Evolutionary conservation across 2,113 vertebrate genomes (phyloP).

Genomic region (Struthidea cinerea): DNA sequence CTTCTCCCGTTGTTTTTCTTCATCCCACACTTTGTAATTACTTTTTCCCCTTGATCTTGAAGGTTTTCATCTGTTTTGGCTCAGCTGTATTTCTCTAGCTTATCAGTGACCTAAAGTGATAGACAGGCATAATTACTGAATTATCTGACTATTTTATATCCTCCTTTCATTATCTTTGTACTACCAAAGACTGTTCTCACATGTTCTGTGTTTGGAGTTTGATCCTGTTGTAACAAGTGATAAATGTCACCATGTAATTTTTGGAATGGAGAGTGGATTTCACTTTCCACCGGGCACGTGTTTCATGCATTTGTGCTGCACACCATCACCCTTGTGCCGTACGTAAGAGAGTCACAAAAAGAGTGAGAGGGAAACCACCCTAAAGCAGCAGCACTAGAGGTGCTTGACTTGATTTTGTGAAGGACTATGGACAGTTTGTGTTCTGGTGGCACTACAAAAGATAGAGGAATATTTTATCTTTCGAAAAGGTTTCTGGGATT

Average conservation of each 20-base stretch:
- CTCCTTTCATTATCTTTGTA: background rate
- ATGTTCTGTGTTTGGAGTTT: background rate
- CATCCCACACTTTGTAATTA: background rate
- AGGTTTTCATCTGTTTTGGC: background rate
- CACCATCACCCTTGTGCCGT: fast-evolving
- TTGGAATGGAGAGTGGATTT: background rate
- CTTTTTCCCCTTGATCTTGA: background rate
- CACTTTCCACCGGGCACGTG: background rate
- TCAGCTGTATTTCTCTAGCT: background rate
- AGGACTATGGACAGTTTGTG: background rate
- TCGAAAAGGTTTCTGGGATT: background rate
- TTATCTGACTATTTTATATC: background rate
- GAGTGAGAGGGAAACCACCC: fast-evolving
- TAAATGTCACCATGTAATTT: background rate
- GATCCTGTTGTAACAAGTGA: background rate
- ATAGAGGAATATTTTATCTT: background rate
- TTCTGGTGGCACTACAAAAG: background rate
- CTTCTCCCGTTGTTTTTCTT: background rate
- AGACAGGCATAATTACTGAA: background rate
- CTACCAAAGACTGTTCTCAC: background rate
- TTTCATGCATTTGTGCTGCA: background rate
- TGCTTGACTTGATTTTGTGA: background rate
- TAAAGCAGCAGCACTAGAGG: background rate
- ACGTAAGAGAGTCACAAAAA: background rate
- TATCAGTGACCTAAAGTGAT: background rate